These are phyloP conservation scores for Isichthys henryi DNA, from an alignment of 2,113 vertebrate genomes.

Conservation along the genomic window DNA sequence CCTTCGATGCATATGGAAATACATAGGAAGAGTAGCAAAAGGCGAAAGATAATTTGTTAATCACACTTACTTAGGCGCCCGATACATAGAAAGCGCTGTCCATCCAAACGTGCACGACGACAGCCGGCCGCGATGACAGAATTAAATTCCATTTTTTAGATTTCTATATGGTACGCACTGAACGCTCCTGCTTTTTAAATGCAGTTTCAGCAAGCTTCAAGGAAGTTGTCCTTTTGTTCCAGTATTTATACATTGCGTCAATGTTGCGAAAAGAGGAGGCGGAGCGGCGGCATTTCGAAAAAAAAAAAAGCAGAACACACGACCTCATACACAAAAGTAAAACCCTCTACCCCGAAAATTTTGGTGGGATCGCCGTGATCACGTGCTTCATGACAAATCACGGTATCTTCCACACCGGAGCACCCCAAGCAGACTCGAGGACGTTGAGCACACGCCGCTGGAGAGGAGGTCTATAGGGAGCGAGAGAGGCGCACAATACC, in stretches of 20 bases:
- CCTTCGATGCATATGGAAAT: background rate
- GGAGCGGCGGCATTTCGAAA: slow-evolving; percentile 63
- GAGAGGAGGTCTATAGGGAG: background rate
- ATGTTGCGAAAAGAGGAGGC: slow-evolving; percentile 76
- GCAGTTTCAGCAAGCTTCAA: slow-evolving; percentile 71
- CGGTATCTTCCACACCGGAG: slow-evolving; percentile 30
- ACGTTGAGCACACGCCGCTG: background rate
- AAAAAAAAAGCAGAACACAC: slow-evolving; percentile 39
- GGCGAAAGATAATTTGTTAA: slow-evolving; percentile 6
- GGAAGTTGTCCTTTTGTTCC: slow-evolving; percentile 84
- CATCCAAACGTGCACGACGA: background rate
- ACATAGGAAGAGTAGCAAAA: background rate
- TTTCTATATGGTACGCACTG: slow-evolving; percentile 1
- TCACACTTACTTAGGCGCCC: slow-evolving; percentile 24
- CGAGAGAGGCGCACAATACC: background rate
- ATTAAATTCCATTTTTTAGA: slow-evolving; percentile 13
- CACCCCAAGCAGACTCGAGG: slow-evolving; percentile 1
- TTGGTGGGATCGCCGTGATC: slow-evolving; percentile 47
- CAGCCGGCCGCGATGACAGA: background rate
- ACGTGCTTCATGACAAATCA: slow-evolving; percentile 52
- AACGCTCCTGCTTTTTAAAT: slow-evolving; percentile 43
- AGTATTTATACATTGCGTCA: slow-evolving; percentile 85
- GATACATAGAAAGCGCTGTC: slow-evolving; percentile 5
- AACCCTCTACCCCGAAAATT: slow-evolving; percentile 42
- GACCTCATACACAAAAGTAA: slow-evolving; percentile 54